phyloP scores from a whole-genome alignment of 2,797 vertebrate genomes.

The Pseudopleuronectes americanus region DNA sequence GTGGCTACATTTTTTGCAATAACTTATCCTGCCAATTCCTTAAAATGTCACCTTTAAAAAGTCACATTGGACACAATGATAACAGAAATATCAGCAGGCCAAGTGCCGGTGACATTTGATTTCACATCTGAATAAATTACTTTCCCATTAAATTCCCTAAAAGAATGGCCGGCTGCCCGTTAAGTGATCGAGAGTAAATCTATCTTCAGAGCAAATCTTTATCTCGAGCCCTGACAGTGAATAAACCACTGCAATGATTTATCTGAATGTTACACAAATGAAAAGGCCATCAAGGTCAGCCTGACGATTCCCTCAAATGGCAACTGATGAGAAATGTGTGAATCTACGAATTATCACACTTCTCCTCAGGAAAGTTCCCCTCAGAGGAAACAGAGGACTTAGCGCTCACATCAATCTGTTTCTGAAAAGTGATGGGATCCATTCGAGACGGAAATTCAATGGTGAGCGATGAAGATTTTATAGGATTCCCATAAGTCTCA shows the following conservation, averaged over 20 bases:
- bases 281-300: slow-evolving; percentile 67
- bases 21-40: slow-evolving; percentile 19
- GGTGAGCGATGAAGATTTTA: too few species aligned
- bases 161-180: slow-evolving; percentile 44
- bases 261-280: slow-evolving; percentile 53
- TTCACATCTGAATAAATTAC: slow-evolving; percentile 50
- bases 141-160: slow-evolving; percentile 43
- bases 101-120: slow-evolving; percentile 52
- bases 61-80: slow-evolving; percentile 43
- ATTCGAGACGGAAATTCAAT: neutral
- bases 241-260: slow-evolving; percentile 63
- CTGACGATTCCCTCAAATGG: slow-evolving; percentile 45
- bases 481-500: too few species aligned
- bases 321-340: slow-evolving; percentile 46
- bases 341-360: slow-evolving; percentile 47
- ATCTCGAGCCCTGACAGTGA: slow-evolving; percentile 56
- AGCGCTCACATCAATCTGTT: slow-evolving; percentile 33
- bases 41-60: slow-evolving; percentile 33
- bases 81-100: slow-evolving; percentile 39
- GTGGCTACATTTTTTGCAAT: too few species aligned
- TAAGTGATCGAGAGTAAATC: slow-evolving; percentile 57
- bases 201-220: slow-evolving; percentile 61
- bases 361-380: slow-evolving; percentile 21
- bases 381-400: slow-evolving; percentile 12
- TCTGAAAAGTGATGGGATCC: slow-evolving; percentile 26